Evolutionary conservation across 2,888 invertebrate genomes (phyloP), one percentile per base, ranked within the genome.

Genomic region (Thymelicus sylvestris): DNA sequence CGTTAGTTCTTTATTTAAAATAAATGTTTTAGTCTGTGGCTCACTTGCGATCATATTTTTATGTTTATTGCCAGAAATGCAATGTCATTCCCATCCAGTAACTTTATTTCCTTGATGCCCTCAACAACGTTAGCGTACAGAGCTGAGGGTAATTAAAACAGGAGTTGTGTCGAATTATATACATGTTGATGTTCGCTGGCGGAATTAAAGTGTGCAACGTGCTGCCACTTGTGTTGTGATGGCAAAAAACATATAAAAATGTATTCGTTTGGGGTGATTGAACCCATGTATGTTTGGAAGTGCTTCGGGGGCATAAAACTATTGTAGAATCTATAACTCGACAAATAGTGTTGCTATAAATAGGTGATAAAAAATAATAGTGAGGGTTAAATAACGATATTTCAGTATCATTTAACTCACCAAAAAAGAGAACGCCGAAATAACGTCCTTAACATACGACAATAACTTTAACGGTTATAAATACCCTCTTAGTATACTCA

Each of bases 71-170:
- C 31, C 31, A 31, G 31, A 31, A 31, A 19, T 19, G 19, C 5
- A 31, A 31, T 31, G 3, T 31, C 31, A 31, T 31, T 48, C 44
- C 6, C 13, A 47, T 68, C 55, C 47, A n/a, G 62, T n/a, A 47
- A 63, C 2, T 63, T 15, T 68, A 62, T 15, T 2, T 47, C 68
- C 31, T 0, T 0, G 55, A n/a, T 55, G 55, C 62, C 68, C 62
- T 68, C 68, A 68, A 68, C 68, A 44, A 68, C 68, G 68, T 68
- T 68, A 67, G 31, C 62, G 68, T 44, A 68, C 39, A 44, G 55
- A 52, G 68, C 62, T 55, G 62, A 63, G 62, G 68, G 68, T 67
- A 67, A 67, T 67, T 67, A 67, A 67, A 67, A 67, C 67, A 62
- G 67, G 60, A 52, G 62, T 62, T 67, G 62, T 52, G 50, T 67